phyloP scores from a whole-genome alignment of 1,140 invertebrate genomes.

The Scaptomyza pallida region DNA sequence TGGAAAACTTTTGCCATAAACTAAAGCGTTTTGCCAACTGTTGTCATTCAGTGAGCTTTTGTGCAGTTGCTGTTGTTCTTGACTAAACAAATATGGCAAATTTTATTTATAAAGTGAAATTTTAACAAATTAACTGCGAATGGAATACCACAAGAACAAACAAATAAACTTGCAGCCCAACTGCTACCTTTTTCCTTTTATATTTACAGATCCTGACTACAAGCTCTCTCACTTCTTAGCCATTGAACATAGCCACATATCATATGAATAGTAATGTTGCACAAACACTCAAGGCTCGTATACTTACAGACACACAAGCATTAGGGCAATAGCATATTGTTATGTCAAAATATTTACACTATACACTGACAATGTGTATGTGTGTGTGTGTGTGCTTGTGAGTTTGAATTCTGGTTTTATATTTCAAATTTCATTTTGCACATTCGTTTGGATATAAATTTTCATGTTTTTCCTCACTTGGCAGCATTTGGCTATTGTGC shows the following conservation, averaged over 20 bases:
- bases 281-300: constrained; percentile 38
- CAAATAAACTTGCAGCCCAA: constrained; percentile 54
- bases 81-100: constrained; percentile 46
- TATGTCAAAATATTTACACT: constrained; percentile 80
- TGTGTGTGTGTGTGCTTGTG: no score
- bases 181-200: no score
- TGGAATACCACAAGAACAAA: constrained; percentile 52
- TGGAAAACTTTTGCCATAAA: constrained; percentile 63
- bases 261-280: constrained; percentile 50
- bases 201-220: constrained; percentile 1
- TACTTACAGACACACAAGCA: constrained; percentile 33
- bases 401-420: constrained; percentile 63
- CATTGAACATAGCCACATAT: constrained; percentile 18
- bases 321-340: constrained; percentile 65
- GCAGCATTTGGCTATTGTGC: constrained; percentile 60
- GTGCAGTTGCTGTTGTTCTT: constrained; percentile 14
- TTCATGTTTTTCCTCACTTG: constrained; percentile 59
- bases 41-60: constrained; percentile 30
- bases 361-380: constrained; percentile 51
- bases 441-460: constrained; percentile 69
- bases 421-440: constrained; percentile 60
- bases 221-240: not conserved
- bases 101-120: constrained; percentile 78
- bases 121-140: constrained; percentile 80
- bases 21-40: constrained; percentile 25